Percentiles rank a stretch among this genome's conserved stretches.
Conservation (phyloP, 2,888 invertebrate genomes). For the Tupiocoris notatus region DNA sequence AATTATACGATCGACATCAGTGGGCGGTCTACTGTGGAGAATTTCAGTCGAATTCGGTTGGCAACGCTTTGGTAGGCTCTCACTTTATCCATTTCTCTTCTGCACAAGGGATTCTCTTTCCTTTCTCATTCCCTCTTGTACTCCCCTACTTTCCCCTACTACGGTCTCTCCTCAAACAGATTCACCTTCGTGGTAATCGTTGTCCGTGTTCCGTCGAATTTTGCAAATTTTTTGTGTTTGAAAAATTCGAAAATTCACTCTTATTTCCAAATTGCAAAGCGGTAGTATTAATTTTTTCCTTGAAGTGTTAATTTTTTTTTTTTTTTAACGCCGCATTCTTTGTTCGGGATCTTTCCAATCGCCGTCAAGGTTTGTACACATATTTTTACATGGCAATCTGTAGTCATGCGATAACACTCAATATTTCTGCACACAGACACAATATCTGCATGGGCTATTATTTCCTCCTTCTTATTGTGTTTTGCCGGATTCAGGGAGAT, state of each 20-base stretch:
- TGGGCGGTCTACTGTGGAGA: too few species aligned
- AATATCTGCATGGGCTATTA: too few species aligned
- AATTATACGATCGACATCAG: too few species aligned
- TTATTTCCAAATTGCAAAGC: not conserved
- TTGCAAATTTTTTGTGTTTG: not conserved
- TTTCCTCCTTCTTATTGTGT: too few species aligned
- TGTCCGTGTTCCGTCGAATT: not conserved
- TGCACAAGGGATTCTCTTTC: not conserved
- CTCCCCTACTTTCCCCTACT: not conserved
- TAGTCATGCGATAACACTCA: too few species aligned
- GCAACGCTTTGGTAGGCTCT: not conserved
- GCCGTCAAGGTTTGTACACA: not conserved
- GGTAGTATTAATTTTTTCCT: too few species aligned
- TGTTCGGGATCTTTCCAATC: not conserved
- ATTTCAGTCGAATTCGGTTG: too few species aligned
- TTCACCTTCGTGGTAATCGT: not conserved
- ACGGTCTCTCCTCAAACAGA: not conserved
- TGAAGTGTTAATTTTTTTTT: too few species aligned
- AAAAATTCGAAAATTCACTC: not conserved
- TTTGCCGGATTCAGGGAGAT: too few species aligned
- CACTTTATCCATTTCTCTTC: not conserved
- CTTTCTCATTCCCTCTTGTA: not conserved
- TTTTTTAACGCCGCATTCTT: not conserved
- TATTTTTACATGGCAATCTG: not conserved
- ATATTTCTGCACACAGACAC: too few species aligned